Percentiles rank a stretch among this genome's conserved stretches.
These are phyloP conservation scores for Aplysina aerophoba DNA, from an alignment of 37 sponge, comb jelly and placozoan species.

Conservation along the genomic window DNA sequence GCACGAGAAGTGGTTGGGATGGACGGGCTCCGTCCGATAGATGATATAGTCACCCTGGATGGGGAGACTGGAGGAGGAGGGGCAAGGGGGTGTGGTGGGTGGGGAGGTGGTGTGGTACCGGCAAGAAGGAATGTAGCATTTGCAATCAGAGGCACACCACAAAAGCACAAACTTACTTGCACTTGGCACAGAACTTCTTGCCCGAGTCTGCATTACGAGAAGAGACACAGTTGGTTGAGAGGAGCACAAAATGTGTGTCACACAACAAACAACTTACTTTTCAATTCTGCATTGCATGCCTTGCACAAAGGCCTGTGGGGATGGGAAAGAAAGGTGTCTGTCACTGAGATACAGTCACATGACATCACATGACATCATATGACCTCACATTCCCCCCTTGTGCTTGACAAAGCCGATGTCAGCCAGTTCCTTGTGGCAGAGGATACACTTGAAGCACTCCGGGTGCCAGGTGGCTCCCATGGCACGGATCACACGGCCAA, in stretches of 20 bases:
- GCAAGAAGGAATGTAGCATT: too few species aligned
- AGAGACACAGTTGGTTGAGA: not conserved
- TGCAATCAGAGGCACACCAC: too few species aligned
- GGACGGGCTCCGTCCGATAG: slow-evolving; percentile 81
- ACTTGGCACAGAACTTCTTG: slow-evolving; percentile 86
- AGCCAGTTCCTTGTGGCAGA: slow-evolving; percentile 87
- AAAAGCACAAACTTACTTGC: slow-evolving; percentile 77
- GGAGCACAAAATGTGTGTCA: not conserved
- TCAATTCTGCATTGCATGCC: slow-evolving; percentile 85
- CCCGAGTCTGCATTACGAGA: slow-evolving; percentile 46
- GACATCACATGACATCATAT: slow-evolving; percentile 25
- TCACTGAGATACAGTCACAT: not conserved
- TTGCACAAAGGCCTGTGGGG: slow-evolving; percentile 83
- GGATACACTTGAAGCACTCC: slow-evolving; percentile 95
- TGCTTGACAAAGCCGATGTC: slow-evolving; percentile 96
- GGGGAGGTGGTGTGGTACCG: not conserved
- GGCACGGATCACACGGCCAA: slow-evolving; percentile 95
- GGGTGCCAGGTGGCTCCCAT: slow-evolving; percentile 98
- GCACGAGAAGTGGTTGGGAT: slow-evolving; percentile 96
- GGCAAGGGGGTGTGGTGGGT: not conserved
- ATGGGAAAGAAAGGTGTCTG: not conserved
- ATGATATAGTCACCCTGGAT: slow-evolving; percentile 88
- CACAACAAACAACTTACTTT: slow-evolving; percentile 46
- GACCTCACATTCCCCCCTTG: slow-evolving; percentile 76
- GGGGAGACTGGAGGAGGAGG: slow-evolving; percentile 65